A percentile compares a stretch with the other conserved stretches of the same genome.
Evolutionary conservation across 2,797 vertebrate species (phyloP).

Genomic region (Telmatherina bonti): DNA sequence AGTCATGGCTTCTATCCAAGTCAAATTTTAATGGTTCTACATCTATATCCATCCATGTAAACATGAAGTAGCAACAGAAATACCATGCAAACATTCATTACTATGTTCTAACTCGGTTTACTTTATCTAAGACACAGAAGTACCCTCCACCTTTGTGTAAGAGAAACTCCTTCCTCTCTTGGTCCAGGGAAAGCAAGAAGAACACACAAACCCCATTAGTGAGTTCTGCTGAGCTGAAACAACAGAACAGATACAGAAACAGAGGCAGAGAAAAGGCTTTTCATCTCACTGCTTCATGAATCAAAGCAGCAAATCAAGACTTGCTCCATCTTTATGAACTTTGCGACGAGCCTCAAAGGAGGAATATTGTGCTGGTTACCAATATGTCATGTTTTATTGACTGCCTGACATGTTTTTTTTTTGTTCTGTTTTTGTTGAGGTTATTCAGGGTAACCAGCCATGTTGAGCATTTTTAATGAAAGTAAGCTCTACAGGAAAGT

Average conservation of each 20-base stretch:
- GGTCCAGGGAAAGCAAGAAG: conserved; percentile 1
- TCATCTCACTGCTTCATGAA: conserved; percentile 40
- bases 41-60: too few species aligned
- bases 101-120: conserved; percentile 3
- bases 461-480: too few species aligned
- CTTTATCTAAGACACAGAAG: neutral
- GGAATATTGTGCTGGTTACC: conserved; percentile 27
- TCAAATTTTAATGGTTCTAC: too few species aligned
- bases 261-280: conserved; percentile 30
- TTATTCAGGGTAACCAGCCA: neutral
- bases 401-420: conserved; percentile 30
- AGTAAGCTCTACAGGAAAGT: too few species aligned
- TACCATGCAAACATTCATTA: neutral
- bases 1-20: too few species aligned
- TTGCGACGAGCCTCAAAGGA: neutral
- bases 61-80: neutral
- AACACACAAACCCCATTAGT: too few species aligned
- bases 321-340: conserved; percentile 41
- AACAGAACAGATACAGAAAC: conserved; percentile 50
- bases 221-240: conserved; percentile 20
- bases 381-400: conserved; percentile 28
- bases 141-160: too few species aligned
- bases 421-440: neutral
- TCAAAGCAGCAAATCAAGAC: conserved; percentile 32
- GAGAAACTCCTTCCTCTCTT: neutral